These are phyloP conservation scores for Peromyscus maniculatus DNA, from an alignment of 2,113 vertebrate species.

Conservation along the genomic window DNA sequence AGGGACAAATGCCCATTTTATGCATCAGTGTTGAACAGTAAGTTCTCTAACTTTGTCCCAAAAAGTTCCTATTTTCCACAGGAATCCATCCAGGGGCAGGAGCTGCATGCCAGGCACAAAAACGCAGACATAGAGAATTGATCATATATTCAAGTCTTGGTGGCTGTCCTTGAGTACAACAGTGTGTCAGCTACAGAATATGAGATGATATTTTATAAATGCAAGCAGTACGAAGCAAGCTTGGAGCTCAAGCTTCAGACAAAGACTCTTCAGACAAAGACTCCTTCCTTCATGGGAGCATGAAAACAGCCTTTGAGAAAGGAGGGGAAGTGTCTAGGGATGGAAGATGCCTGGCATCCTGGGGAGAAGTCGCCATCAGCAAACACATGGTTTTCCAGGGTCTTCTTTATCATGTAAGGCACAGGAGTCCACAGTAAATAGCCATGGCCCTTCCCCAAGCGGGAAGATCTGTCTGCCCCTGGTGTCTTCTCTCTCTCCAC, in stretches of 20 bases:
- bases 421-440: not conserved
- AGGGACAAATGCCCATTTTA: too few species aligned
- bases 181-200: not conserved
- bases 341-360: not conserved
- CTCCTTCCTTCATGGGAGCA: accelerated
- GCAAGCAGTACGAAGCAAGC: not conserved
- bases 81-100: not conserved
- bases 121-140: not conserved
- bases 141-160: not conserved
- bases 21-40: not conserved
- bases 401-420: not conserved
- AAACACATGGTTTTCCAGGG: not conserved
- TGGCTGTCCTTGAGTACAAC: accelerated
- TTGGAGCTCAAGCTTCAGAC: not conserved
- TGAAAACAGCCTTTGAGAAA: not conserved
- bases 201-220: too few species aligned
- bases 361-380: not conserved
- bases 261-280: not conserved
- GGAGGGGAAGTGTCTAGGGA: not conserved
- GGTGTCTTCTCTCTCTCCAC: accelerated
- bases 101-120: not conserved
- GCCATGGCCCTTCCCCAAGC: accelerated
- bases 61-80: not conserved
- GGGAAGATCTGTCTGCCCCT: accelerated
- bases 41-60: not conserved